Percentiles rank a stretch among this genome's conserved stretches.
phyloP scores from a whole-genome alignment of 92 coral and sea anemone species.

The Chrysogorgia sp. region DNA sequence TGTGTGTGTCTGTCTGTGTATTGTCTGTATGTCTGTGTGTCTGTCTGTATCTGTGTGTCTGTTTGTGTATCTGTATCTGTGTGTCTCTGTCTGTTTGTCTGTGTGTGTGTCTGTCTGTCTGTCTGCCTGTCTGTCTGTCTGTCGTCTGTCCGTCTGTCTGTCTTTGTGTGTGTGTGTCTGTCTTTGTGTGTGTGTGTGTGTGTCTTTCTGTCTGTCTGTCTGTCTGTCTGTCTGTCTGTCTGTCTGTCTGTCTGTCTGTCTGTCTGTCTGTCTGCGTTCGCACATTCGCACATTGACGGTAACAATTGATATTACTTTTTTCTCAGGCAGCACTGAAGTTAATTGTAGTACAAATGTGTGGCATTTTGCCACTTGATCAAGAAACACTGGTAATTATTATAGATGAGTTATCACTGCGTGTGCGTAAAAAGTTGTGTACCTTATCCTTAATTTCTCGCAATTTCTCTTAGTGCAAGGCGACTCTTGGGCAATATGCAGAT shows the following conservation, averaged over 20 bases:
- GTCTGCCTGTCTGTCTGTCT: conserved; percentile 6
- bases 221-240: conserved; percentile 2
- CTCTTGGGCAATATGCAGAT: too few relatives aligned
- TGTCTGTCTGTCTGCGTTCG: neutral
- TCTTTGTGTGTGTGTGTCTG: neutral
- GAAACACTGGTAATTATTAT: too few relatives aligned
- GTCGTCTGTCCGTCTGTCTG: neutral
- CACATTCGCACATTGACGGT: neutral
- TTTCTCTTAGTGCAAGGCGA: too few relatives aligned
- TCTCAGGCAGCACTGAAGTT: too few relatives aligned
- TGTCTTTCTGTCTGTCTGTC: neutral
- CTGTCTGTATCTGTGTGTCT: neutral
- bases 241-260: neutral
- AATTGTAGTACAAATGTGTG: too few relatives aligned
- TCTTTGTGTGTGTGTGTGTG: neutral
- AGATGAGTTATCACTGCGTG: too few relatives aligned
- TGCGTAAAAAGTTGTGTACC: too few relatives aligned
- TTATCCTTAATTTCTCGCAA: too few relatives aligned
- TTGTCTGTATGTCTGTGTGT: neutral
- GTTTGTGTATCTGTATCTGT: too few relatives aligned
- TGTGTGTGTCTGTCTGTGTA: conserved; percentile 1
- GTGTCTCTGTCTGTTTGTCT: neutral
- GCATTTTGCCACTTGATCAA: too few relatives aligned
- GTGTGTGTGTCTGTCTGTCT: neutral
- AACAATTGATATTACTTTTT: neutral